Evolutionary conservation across 92 coral and sea anemone genomes (phyloP), one percentile per base, ranked within the genome.

Genomic region (Virgularia gustaviana): DNA sequence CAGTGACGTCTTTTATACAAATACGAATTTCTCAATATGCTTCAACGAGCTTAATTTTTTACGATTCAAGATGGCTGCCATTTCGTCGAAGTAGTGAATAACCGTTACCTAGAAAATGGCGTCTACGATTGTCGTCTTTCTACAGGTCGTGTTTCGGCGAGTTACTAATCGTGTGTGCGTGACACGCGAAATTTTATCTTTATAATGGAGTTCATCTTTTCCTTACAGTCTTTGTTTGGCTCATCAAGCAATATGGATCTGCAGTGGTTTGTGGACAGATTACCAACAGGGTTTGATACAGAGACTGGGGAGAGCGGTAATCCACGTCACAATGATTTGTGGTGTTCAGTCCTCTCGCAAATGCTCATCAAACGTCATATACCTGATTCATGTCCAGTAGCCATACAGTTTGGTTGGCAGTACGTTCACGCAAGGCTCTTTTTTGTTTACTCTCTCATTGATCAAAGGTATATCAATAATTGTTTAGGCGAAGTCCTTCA

Each of bases 371-470:
- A 89, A 83, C 80, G 78, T 71, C 81, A 94, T 56, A 67, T 94
- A 9, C 99, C 99, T 33, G 87, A 74, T 36, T 78, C 88, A 2
- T 89, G 94, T 56, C 96, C 94, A 0, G 81, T 96, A 6, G 99
- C 99, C 30, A 60, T 87, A 25, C 99, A 94, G 81, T 94, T 76
- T 66, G 83, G 99, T 78, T 94, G 99, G 99, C 99, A 95, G 7
- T 90, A 87, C 23, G 94, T 94, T 57, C 80, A 84, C 60, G 88
- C 79, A 52, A 88, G 99, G 45, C 85, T 94, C 55, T 63, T 94
- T 77, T 85, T 83, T 47, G 99, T 94, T 13, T 94, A 94, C 52
- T 83, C 96, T 0, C 63, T 94, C 39, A 86, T 94, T 75, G 99
- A 94, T 44, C 83, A 89, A 0, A 87, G 99, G 99, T 94, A 79